Evolutionary conservation across 1,140 invertebrate species (phyloP), one percentile per base, ranked within the genome.

Genomic region (Brachionus plicatilis): DNA sequence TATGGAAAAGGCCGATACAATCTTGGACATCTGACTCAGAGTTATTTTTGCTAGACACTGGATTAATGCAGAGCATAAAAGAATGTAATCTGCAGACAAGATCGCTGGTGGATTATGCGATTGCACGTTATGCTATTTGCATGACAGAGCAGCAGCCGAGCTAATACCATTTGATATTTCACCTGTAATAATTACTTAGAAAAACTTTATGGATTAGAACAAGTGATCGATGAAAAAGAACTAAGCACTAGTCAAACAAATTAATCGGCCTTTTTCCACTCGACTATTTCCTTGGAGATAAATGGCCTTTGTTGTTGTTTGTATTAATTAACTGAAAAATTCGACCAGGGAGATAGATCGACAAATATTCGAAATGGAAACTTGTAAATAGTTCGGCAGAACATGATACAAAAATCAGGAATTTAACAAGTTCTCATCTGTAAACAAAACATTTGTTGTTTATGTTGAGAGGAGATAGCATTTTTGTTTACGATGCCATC

Each of bases 151-250:
- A 6, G 27, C 27, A 29, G 33, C 33, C 0, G 53, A 33, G 14
- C 33, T 33, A 43, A 75, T 47, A 17, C 12, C 50, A 27, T 76
- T 72, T 76, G 72, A 76, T 76, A 76, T 76, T 76, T 76, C 72
- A 76, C 72, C 72, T 76, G 72, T 76, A 76, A 76, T 76, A 50
- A 76, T 50, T 76, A 76, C 72, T 50, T 7, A 47, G 9, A 47
- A 47, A 27, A 76, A 76, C 17, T 43, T 43, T n/a, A n/a, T 72
- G 33, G 41, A 72, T 41, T 20, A 37, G 24, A 20, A 43, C 37
- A 43, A 72, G 68, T 72, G 68, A 72, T 72, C 68, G 68, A 72
- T 72, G 68, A 41, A 72, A 41, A 72, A 37, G 68, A 72, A 68
- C 41, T 72, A 43, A 72, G 20, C 33, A 45, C 29, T 47, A 29